Evolutionary conservation across 2,888 invertebrate genomes (phyloP).

Genomic region (Apodemia mormo): DNA sequence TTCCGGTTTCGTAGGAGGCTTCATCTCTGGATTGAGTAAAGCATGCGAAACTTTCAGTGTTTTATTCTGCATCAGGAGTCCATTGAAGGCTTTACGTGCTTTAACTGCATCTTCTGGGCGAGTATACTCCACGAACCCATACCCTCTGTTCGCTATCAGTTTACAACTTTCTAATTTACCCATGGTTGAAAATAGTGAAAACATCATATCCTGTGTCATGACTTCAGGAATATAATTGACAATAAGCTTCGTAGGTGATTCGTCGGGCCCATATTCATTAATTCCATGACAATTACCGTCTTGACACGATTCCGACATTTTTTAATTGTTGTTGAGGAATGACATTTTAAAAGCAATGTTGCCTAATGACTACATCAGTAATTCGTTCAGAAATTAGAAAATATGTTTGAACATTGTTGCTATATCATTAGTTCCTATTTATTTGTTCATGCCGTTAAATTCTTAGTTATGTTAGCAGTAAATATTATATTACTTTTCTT

Average conservation of each 20-base stretch:
- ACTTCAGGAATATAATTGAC: constrained; percentile 82
- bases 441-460: too few species aligned
- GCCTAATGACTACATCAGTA: constrained; percentile 53
- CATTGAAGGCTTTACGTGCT: constrained; percentile 78
- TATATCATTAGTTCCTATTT: neutral
- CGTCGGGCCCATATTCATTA: constrained; percentile 78
- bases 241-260: constrained; percentile 82
- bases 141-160: constrained; percentile 80
- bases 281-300: constrained; percentile 82
- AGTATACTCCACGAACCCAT: constrained; percentile 80
- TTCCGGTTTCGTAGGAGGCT: constrained; percentile 78
- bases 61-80: constrained; percentile 80
- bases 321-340: constrained; percentile 82
- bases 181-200: constrained; percentile 80
- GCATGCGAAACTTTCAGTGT: constrained; percentile 79
- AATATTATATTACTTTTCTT: neutral
- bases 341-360: constrained; percentile 72
- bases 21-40: constrained; percentile 74
- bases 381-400: constrained; percentile 54
- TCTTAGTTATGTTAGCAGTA: neutral
- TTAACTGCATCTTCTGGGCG: constrained; percentile 77
- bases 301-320: constrained; percentile 83
- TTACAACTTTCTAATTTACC: constrained; percentile 82
- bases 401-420: neutral
- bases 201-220: constrained; percentile 82